Evolutionary conservation across 2,113 vertebrate species (phyloP).

Genomic region (Otus sunia): DNA sequence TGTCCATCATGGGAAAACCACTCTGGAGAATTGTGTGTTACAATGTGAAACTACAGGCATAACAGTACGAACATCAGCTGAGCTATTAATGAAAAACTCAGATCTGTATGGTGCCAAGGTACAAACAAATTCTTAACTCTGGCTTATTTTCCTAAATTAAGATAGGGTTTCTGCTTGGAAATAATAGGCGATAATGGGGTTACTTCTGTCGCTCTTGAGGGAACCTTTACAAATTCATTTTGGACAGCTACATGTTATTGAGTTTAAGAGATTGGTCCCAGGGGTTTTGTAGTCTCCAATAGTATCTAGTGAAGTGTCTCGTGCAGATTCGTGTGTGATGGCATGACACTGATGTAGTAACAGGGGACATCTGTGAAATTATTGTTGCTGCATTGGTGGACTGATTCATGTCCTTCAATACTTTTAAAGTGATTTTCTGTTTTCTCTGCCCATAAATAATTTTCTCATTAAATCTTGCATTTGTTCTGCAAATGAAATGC

Average conservation of each 20-base stretch:
- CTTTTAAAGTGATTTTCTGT: neutral
- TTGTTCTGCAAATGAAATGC: neutral
- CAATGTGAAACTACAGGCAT: conserved; percentile 94
- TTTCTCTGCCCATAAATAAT: neutral
- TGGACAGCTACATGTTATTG: neutral
- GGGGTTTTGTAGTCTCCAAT: neutral
- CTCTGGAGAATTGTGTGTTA: conserved; percentile 91
- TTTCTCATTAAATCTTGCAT: neutral
- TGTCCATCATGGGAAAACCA: conserved; percentile 84
- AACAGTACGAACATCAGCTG: conserved; percentile 85
- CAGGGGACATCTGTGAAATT: neutral
- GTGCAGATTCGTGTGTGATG: neutral
- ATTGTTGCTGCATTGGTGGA: neutral
- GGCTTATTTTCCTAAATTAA: neutral
- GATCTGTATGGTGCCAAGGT: conserved; percentile 97
- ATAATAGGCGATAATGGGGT: neutral
- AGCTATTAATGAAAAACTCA: conserved; percentile 89
- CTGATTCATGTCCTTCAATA: neutral
- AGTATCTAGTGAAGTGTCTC: neutral
- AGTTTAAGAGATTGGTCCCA: neutral
- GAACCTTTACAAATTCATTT: neutral
- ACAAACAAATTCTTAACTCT: neutral
- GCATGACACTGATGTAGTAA: neutral
- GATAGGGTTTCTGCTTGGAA: neutral
- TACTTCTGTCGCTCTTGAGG: neutral